Evolutionary conservation across 2,797 vertebrate genomes (phyloP).

Genomic region (Muscicapa striata): DNA sequence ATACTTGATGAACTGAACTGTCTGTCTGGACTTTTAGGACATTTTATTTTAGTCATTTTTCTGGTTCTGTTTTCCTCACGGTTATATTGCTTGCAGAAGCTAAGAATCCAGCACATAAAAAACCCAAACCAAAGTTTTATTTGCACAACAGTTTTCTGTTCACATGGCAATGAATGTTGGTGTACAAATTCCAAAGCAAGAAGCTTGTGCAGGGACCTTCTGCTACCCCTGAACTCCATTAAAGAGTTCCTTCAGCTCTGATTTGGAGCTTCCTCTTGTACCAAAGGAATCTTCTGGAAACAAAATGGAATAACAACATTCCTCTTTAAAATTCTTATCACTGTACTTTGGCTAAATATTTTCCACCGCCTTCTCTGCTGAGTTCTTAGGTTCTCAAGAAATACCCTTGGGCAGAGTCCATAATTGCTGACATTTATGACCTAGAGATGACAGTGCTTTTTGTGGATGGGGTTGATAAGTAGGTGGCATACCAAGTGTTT

Average conservation of each 20-base stretch:
- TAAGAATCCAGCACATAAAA: neutral
- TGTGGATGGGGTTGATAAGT: constrained; percentile 6
- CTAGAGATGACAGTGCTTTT: constrained; percentile 12
- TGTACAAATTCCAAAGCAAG: neutral
- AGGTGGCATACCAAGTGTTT: neutral
- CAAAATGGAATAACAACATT: neutral
- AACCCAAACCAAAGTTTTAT: neutral
- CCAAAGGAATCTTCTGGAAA: neutral
- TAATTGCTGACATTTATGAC: neutral
- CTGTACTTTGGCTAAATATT: neutral
- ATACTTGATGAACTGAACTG: neutral
- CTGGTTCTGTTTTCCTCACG: neutral
- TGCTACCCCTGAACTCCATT: neutral
- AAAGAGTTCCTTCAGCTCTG: neutral
- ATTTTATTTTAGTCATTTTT: neutral
- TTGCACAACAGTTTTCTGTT: neutral
- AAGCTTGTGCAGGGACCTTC: neutral
- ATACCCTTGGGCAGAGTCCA: neutral
- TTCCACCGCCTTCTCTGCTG: neutral
- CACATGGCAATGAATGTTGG: neutral
- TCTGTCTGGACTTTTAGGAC: neutral
- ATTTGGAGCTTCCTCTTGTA: neutral
- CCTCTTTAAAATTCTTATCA: neutral
- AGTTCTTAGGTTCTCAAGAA: neutral
- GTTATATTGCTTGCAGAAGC: neutral